Evolutionary conservation across 2,888 invertebrate genomes (phyloP), one percentile per base, ranked within the genome.

Genomic region (Chaitophorus viminalis): DNA sequence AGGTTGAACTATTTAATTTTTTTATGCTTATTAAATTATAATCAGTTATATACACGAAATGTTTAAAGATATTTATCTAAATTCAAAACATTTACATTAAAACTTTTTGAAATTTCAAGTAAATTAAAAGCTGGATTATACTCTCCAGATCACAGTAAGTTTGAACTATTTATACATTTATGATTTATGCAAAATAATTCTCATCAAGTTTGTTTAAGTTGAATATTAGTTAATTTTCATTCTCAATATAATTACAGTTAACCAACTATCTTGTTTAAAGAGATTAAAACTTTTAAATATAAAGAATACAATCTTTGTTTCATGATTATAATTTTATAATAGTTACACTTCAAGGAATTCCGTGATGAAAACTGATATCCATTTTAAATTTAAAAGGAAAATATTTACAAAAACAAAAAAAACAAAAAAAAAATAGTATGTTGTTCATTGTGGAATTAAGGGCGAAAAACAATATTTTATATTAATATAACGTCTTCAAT

Each of bases 161-260:
- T 75, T 83, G 29, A 65, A 31, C 60, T 65, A 83, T 65, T 72
- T 54, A 54, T 54, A 29, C n/a, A 74, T 65, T 65, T 65, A 65
- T n/a, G n/a, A n/a, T n/a, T n/a, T n/a, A n/a, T 8, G n/a, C 25
- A 33, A 21, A 36, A 79, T 65, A 39, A 75, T 83, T 74, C 60
- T 83, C 39, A 1, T 54, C 74, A 39, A 83, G 74, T 83, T 75
- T 60, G 75, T 74, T 82, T 75, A 36, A 75, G 36, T 60, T 25
- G 54, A 83, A 54, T 82, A 82, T 74, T 36, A 83, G 83, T 83
- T 75, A 75, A 75, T 83, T 83, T 83, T 46, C 75, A 65, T 83
- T 31, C 39, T 75, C 39, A 75, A 75, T 83, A 83, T 65, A 75
- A 83, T 83, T 75, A 83, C 39, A 31, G 39, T 75, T 25, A 75